Evolutionary conservation across 2,113 vertebrate species (phyloP).

Genomic region (Tiliqua scincoides): DNA sequence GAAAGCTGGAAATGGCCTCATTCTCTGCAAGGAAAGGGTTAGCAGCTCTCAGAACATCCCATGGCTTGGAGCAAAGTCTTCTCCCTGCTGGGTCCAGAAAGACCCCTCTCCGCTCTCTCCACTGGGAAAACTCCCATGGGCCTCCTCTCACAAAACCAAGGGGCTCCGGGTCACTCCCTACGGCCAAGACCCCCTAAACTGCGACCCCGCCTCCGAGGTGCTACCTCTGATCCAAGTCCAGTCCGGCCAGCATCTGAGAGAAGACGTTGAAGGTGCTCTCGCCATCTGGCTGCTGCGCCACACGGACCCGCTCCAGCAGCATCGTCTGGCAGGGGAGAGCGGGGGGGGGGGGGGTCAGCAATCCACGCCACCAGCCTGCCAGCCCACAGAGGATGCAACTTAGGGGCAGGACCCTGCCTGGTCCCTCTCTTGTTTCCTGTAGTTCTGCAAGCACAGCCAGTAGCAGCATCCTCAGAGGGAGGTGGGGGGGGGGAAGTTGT

Average conservation of each 20-base stretch:
- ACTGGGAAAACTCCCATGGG: no score
- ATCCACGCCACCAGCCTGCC: background rate
- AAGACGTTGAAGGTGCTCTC: slow-evolving; percentile 92
- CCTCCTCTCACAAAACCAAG: no score
- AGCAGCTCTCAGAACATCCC: background rate
- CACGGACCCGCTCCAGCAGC: slow-evolving; percentile 87
- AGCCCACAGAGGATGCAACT: background rate
- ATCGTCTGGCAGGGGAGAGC: slow-evolving; percentile 79
- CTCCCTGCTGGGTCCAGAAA: background rate
- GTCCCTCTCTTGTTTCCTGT: no score
- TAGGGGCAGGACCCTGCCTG: no score
- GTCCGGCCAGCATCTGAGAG: slow-evolving; percentile 88
- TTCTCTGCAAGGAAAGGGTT: background rate
- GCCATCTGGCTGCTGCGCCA: slow-evolving; percentile 77
- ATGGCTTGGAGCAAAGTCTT: background rate
- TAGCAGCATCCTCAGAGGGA: no score
- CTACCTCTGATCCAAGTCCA: slow-evolving; percentile 87
- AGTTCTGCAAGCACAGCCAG: no score
- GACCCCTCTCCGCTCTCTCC: no score
- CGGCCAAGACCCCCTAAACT: no score
- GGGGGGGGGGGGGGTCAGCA: accelerated
- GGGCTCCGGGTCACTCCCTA: no score
- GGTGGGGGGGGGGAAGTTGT: no score
- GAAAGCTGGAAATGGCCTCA: background rate
- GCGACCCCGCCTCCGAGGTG: accelerated